phyloP scores from a whole-genome alignment of 2,113 vertebrate species.

The Kobus ellipsiprymnus region DNA sequence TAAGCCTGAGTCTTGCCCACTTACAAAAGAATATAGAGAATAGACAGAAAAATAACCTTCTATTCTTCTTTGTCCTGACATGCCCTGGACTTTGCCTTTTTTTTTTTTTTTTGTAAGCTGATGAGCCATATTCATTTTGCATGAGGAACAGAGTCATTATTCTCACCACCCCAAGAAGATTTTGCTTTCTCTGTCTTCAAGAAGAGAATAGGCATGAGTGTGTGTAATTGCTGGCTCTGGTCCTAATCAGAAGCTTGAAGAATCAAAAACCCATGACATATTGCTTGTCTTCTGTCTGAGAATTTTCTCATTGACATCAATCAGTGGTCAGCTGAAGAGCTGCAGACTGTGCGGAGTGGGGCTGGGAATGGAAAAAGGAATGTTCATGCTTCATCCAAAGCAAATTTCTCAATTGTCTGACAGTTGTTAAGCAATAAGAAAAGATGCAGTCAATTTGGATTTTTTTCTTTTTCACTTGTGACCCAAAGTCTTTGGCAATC shows the following conservation, averaged over 20 bases:
- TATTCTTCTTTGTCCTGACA: neutral
- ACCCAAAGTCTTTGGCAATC: neutral
- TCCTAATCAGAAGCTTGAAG: constrained; percentile 57
- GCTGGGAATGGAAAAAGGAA: neutral
- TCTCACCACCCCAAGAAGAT: neutral
- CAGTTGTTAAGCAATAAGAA: constrained; percentile 30
- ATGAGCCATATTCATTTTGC: neutral
- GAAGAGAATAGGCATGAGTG: neutral
- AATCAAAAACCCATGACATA: constrained; percentile 1
- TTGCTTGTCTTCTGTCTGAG: constrained; percentile 47
- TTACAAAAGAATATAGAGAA: neutral
- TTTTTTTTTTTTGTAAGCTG: neutral
- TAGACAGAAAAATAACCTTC: neutral
- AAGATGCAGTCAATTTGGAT: constrained; percentile 28
- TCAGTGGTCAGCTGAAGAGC: constrained; percentile 19
- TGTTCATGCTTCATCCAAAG: neutral
- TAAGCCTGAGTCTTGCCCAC: neutral
- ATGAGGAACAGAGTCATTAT: neutral
- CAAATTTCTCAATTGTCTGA: constrained; percentile 39
- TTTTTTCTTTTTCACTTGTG: neutral
- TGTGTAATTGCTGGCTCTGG: constrained; percentile 38
- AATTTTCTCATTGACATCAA: constrained; percentile 25
- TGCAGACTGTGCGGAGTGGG: neutral
- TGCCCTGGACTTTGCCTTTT: neutral
- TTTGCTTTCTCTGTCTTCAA: neutral